phyloP scores from a whole-genome alignment of 2,888 invertebrate genomes.

The Dryococelus australis region DNA sequence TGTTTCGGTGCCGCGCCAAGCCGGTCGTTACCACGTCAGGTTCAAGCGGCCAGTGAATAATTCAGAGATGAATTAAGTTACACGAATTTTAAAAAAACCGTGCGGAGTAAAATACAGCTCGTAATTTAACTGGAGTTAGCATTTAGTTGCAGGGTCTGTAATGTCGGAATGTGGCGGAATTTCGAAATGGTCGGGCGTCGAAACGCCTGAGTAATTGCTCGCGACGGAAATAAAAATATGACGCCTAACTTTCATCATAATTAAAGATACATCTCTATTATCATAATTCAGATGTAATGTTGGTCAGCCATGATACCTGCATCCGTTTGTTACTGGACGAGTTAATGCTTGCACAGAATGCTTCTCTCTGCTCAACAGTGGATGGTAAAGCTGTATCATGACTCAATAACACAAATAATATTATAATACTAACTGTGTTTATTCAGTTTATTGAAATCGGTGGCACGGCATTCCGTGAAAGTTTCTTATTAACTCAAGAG shows the following conservation, averaged over 20 bases:
- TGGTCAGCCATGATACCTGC: not conserved
- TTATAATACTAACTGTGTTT: too few relatives aligned
- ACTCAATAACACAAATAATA: too few relatives aligned
- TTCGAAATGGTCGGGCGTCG: not conserved
- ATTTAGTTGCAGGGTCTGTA: not conserved
- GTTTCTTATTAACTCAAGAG: too few relatives aligned
- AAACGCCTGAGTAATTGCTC: not conserved
- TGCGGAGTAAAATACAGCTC: not conserved
- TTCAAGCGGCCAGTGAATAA: not conserved
- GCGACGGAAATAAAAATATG: not conserved
- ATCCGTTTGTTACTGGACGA: too few relatives aligned
- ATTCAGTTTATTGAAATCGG: too few relatives aligned
- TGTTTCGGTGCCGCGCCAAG: not conserved
- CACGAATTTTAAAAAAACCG: not conserved
- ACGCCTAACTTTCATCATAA: not conserved
- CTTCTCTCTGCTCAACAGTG: too few relatives aligned
- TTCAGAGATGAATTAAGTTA: not conserved
- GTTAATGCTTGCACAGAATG: too few relatives aligned
- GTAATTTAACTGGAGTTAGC: not conserved
- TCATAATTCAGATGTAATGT: not conserved
- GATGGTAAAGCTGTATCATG: too few relatives aligned
- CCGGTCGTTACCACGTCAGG: not conserved
- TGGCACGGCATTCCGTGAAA: too few relatives aligned
- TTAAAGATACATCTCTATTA: not conserved
- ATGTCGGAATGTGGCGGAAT: not conserved